Conservation (phyloP, 2,797 vertebrate species). For the Scolopax rusticola region DNA sequence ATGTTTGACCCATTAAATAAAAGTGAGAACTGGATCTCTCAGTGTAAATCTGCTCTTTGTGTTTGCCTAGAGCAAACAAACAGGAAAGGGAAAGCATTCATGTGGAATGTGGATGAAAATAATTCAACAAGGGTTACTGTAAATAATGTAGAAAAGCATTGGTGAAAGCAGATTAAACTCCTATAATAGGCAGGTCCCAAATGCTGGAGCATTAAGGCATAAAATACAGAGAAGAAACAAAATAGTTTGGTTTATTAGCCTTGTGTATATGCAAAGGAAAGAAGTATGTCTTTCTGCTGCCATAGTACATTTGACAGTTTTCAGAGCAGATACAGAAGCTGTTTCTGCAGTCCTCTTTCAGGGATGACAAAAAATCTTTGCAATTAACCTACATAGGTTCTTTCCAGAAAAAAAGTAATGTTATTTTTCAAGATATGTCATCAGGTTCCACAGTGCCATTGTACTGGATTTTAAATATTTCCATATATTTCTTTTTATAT, state of each 20-base stretch:
- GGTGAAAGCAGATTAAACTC: conserved; percentile 20
- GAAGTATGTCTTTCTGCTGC: background rate
- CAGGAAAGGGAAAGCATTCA: conserved; percentile 5
- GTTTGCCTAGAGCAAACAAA: conserved; percentile 31
- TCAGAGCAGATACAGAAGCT: background rate
- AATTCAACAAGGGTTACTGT: conserved; percentile 24
- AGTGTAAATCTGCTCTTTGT: background rate
- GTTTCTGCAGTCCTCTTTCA: background rate
- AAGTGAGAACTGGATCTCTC: background rate
- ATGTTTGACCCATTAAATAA: conserved; percentile 7
- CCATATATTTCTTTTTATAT: background rate
- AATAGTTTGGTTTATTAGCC: background rate
- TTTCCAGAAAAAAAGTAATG: background rate
- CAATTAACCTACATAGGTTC: accelerated
- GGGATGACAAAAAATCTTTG: background rate
- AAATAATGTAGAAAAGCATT: background rate
- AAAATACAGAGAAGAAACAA: background rate
- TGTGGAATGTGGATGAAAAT: conserved; percentile 33
- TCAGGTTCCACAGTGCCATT: background rate
- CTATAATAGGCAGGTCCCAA: background rate
- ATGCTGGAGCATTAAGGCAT: background rate
- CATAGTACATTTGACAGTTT: background rate
- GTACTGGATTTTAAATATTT: background rate
- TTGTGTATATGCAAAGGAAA: background rate
- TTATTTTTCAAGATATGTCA: background rate